Base-by-base conservation (phyloP, 2,113 vertebrate species). In the Acrocephalus kingi region DNA sequence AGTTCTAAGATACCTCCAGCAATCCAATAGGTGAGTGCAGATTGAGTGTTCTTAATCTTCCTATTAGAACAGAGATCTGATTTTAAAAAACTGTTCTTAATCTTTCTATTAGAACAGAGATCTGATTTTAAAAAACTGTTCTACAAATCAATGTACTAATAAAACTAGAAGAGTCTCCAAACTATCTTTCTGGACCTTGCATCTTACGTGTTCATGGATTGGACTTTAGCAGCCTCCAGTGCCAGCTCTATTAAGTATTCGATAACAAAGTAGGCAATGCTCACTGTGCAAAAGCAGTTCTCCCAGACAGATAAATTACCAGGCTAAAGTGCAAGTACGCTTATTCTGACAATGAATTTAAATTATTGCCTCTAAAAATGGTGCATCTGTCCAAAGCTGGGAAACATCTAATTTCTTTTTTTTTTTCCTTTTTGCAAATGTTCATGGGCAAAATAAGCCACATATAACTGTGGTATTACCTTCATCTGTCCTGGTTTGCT, bases 311-410 rank as follows among this genome's bases (percentile, higher is more conserved):
- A 95, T 43, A 79, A 94, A 95, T 94, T 73, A 76, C 15, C 37
- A 87, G 75, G 39, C 37, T 93, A 39, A 92, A 91, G 73, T 79
- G 62, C 33, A 87, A 56, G 28, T 63, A 33, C 0, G 1, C 48
- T 87, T 79, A 62, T 78, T 90, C 54, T 21, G 43, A 90, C 43
- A 75, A 66, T 31, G 33, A 59, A 79, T 86, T 90, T 73, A 73
- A 93, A 92, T 79, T 77, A 84, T 71, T 92, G 28, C 55, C n/a
- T 90, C 62, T 73, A 75, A 94, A 94, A 74, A 67, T 73, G 46
- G 24, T 46, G 11, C 52, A 82, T 77, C 51, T 92, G 59, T 81
- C 83, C 55, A 83, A 67, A 90, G 45, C 7, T 2, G 33, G 61
- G 28, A 85, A 93, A 51, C 12, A 48, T 16, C 43, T 83, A 24